Evolutionary conservation across 2,797 vertebrate genomes (phyloP).

Genomic region (Poecilia velifera): DNA sequence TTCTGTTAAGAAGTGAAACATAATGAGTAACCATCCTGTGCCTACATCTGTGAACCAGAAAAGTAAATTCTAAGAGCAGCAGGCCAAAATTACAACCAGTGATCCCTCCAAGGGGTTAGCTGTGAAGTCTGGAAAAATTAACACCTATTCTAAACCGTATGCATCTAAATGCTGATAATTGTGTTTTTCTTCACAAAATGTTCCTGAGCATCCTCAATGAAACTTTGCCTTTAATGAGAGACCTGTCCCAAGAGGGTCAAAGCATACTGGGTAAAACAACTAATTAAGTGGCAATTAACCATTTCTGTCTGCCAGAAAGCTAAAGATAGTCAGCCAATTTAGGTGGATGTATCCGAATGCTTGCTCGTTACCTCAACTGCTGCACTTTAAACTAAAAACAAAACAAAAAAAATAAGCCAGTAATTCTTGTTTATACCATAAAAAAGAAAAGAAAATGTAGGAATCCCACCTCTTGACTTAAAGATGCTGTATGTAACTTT

Average conservation of each 20-base stretch:
- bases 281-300: conserved; percentile 85
- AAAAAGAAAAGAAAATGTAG: conserved; percentile 44
- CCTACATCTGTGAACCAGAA: conserved; percentile 28
- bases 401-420: neutral
- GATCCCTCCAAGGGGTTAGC: conserved; percentile 44
- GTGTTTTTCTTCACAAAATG: conserved; percentile 61
- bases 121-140: conserved; percentile 52
- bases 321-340: conserved; percentile 75
- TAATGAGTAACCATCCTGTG: conserved; percentile 8
- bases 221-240: conserved; percentile 79
- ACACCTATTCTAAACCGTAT: conserved; percentile 59
- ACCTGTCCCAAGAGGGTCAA: conserved; percentile 81
- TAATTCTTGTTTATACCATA: conserved; percentile 42
- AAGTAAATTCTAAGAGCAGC: conserved; percentile 62
- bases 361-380: conserved; percentile 63
- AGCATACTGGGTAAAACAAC: conserved; percentile 76
- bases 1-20: neutral
- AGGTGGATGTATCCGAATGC: conserved; percentile 60
- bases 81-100: conserved; percentile 36
- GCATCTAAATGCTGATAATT: conserved; percentile 69
- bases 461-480: conserved; percentile 27
- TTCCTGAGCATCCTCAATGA: conserved; percentile 50
- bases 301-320: conserved; percentile 76
- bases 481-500: no score
- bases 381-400: conserved; percentile 17